phyloP scores from a whole-genome alignment of 2,888 invertebrate species.

The Hydropsyche betteni region DNA sequence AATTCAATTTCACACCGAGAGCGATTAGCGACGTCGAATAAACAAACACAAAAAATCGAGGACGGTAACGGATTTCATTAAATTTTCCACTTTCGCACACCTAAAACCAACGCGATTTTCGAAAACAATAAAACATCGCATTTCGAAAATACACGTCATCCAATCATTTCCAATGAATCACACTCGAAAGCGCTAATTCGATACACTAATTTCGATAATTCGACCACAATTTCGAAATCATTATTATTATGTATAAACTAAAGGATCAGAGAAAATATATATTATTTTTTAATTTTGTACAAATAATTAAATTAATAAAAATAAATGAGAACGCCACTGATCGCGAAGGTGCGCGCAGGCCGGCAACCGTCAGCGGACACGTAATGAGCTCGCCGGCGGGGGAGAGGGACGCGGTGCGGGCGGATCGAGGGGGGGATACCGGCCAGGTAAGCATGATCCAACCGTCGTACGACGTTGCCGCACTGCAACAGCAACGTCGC shows the following conservation, averaged over 20 bases:
- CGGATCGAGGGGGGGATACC: slow-evolving; percentile 6
- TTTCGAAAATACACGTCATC: too few species aligned
- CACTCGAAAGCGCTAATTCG: too few species aligned
- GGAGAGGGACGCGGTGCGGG: background rate
- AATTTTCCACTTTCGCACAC: slow-evolving; percentile 11
- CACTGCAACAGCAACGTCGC: background rate
- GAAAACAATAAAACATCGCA: too few species aligned
- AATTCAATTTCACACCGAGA: too few species aligned
- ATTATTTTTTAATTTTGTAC: too few species aligned
- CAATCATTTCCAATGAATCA: too few species aligned
- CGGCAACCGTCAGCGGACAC: slow-evolving; percentile 9
- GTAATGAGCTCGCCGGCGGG: background rate
- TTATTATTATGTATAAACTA: too few species aligned
- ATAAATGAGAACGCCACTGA: slow-evolving; percentile 32
- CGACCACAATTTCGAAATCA: too few species aligned
- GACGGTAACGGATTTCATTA: background rate
- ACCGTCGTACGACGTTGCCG: slow-evolving; percentile 42
- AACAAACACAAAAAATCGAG: background rate
- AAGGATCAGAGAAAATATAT: too few species aligned
- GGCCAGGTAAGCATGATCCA: slow-evolving; percentile 34
- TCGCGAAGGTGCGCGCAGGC: slow-evolving; percentile 31
- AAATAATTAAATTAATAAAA: too few species aligned
- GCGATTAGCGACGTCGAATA: too few species aligned
- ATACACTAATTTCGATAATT: too few species aligned
- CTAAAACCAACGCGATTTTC: background rate